These are phyloP conservation scores for Colletes gigas DNA, from an alignment of 1,140 invertebrate species.

Conservation along the genomic window DNA sequence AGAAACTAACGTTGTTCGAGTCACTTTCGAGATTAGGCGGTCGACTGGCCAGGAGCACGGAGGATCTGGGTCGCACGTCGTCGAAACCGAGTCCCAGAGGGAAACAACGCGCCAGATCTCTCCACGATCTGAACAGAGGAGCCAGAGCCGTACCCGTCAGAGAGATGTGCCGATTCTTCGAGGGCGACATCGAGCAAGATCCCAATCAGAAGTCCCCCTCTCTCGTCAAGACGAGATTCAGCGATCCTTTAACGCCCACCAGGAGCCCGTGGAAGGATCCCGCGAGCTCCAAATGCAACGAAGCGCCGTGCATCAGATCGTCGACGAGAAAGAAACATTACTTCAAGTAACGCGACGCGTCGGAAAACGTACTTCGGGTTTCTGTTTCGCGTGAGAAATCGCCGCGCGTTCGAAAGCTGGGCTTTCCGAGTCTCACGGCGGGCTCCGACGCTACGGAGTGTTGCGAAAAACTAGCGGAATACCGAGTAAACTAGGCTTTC, in stretches of 20 bases:
- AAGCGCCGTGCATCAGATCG: constrained; percentile 66
- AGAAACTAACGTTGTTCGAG: constrained; percentile 84
- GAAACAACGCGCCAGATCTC: constrained; percentile 82
- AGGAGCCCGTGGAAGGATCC: constrained; percentile 59
- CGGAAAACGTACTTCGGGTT: too few species aligned
- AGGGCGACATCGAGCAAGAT: constrained; percentile 71
- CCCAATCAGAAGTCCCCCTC: constrained; percentile 15
- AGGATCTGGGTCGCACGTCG: constrained; percentile 77
- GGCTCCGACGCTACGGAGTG: not conserved
- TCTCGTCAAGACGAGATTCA: constrained; percentile 56
- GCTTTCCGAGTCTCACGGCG: not conserved
- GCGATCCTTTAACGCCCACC: constrained; percentile 36
- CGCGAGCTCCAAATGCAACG: constrained; percentile 38
- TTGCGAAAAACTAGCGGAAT: not conserved
- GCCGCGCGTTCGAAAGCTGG: not conserved
- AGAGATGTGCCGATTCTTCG: constrained; percentile 84
- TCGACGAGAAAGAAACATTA: constrained; percentile 70
- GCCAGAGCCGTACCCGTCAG: constrained; percentile 78
- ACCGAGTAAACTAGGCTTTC: not conserved
- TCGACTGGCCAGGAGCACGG: constrained; percentile 80
- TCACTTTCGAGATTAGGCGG: constrained; percentile 81
- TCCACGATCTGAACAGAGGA: constrained; percentile 83
- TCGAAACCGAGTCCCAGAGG: constrained; percentile 70
- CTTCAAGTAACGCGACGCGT: constrained; percentile 50
- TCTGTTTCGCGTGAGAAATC: not conserved